A percentile compares a stretch with the other conserved stretches of the same genome.
Evolutionary conservation across 92 coral and sea anemone species (phyloP).

Genomic region (Hydrozoanthus gracilis): DNA sequence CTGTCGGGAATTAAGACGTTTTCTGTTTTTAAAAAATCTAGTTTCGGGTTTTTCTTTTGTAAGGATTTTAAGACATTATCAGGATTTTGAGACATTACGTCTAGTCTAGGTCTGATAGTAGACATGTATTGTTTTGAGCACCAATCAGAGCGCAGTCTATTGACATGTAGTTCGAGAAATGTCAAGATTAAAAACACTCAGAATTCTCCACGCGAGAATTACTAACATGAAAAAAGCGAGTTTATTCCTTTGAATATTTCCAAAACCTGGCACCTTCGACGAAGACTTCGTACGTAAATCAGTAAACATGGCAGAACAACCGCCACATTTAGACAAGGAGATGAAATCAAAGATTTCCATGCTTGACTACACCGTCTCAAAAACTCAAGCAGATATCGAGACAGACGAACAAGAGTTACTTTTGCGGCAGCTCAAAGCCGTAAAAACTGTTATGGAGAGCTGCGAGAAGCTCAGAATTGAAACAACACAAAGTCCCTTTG

Average conservation of each 20-base stretch:
- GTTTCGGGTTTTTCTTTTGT: too few relatives aligned
- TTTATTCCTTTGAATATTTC: too few relatives aligned
- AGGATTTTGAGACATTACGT: too few relatives aligned
- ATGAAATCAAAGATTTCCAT: slow-evolving; percentile 25
- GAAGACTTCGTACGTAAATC: background rate
- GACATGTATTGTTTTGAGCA: too few relatives aligned
- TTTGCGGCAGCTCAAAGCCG: slow-evolving; percentile 32
- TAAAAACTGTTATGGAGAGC: slow-evolving; percentile 28
- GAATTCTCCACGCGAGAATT: too few relatives aligned
- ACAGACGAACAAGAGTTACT: slow-evolving; percentile 34
- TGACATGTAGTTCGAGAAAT: too few relatives aligned
- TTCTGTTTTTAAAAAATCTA: too few relatives aligned
- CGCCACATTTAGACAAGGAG: slow-evolving; percentile 7
- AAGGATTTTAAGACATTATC: too few relatives aligned
- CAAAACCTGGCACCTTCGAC: slow-evolving; percentile 9
- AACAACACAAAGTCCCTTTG: slow-evolving; percentile 34
- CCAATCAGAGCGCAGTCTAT: too few relatives aligned
- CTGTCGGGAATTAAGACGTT: background rate
- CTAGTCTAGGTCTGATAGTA: too few relatives aligned
- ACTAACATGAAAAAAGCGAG: too few relatives aligned
- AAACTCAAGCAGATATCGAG: slow-evolving; percentile 28
- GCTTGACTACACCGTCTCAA: slow-evolving; percentile 19
- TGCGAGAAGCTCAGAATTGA: slow-evolving; percentile 39
- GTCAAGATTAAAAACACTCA: too few relatives aligned
- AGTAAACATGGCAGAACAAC: slow-evolving; percentile 11